phyloP scores from a whole-genome alignment of 2,888 invertebrate genomes.

The Lysandra coridon region DNA sequence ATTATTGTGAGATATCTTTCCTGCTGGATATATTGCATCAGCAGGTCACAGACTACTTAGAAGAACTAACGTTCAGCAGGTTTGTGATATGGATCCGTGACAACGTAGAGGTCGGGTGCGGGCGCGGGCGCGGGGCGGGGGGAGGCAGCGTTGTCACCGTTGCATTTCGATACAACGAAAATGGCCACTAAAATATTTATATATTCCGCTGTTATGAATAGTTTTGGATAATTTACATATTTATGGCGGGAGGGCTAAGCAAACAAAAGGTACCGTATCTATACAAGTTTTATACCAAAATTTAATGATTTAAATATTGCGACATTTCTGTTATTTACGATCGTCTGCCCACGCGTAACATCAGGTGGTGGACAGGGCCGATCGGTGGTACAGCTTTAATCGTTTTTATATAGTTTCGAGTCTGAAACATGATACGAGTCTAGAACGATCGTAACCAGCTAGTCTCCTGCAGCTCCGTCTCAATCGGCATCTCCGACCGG shows the following conservation, averaged over 20 bases:
- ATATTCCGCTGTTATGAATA: constrained; percentile 74
- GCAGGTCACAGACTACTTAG: background rate
- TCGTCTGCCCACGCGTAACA: constrained; percentile 10
- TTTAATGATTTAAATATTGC: constrained; percentile 26
- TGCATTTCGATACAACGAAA: constrained; percentile 40
- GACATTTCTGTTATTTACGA: constrained; percentile 21
- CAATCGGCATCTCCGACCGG: background rate
- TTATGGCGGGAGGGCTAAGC: constrained; percentile 57
- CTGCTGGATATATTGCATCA: background rate
- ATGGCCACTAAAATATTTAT: constrained; percentile 58
- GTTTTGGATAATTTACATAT: constrained; percentile 72
- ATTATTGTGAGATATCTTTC: background rate
- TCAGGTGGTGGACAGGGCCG: constrained; percentile 14
- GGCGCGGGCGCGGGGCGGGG: background rate
- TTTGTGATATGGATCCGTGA: background rate
- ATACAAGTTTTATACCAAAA: constrained; percentile 59
- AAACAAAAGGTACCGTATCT: constrained; percentile 62
- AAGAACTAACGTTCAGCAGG: background rate
- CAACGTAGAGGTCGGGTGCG: background rate
- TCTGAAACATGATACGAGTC: constrained; percentile 8
- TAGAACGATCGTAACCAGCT: constrained; percentile 10
- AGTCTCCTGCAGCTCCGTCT: constrained; percentile 1
- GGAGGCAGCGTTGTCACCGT: constrained; percentile 8
- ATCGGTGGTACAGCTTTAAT: background rate
- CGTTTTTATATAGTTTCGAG: background rate